phyloP scores from a whole-genome alignment of 2,888 invertebrate genomes.

The Punctoribates punctum region DNA sequence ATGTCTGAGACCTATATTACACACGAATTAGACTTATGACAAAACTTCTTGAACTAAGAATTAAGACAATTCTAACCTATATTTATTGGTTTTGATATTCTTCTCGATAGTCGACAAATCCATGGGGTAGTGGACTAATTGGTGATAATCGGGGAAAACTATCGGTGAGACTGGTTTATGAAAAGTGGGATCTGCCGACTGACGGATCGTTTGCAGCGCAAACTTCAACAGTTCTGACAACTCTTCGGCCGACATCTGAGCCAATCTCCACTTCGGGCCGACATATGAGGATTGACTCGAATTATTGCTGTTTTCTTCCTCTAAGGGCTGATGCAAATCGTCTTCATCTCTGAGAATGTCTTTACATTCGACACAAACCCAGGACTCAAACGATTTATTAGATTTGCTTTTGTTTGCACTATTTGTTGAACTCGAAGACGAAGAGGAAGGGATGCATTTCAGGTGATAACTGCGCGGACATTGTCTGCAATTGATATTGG shows the following conservation, averaged over 20 bases:
- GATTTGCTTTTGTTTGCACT: neutral
- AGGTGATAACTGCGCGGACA: slow-evolving; percentile 81
- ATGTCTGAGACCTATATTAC: neutral
- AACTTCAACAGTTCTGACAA: slow-evolving; percentile 72
- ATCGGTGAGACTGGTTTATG: slow-evolving; percentile 67
- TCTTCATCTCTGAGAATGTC: slow-evolving; percentile 65
- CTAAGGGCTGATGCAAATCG: slow-evolving; percentile 54
- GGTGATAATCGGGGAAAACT: slow-evolving; percentile 70
- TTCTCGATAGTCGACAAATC: slow-evolving; percentile 68
- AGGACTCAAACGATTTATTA: slow-evolving; percentile 52
- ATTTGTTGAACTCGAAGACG: slow-evolving; percentile 49
- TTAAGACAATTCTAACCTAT: slow-evolving; percentile 52
- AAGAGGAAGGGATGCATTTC: slow-evolving; percentile 66
- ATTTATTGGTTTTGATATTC: slow-evolving; percentile 70
- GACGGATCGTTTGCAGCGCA: slow-evolving; percentile 73
- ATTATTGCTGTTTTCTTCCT: slow-evolving; percentile 60
- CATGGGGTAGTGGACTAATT: slow-evolving; percentile 82
- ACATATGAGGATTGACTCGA: neutral
- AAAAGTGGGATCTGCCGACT: slow-evolving; percentile 58
- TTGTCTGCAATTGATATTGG: slow-evolving; percentile 61
- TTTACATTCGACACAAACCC: slow-evolving; percentile 86
- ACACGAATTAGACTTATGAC: no score
- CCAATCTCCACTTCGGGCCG: slow-evolving; percentile 58
- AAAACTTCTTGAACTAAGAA: no score
- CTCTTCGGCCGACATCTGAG: slow-evolving; percentile 67